Conservation (phyloP, 2,113 vertebrate species). For the Cervus canadensis region DNA sequence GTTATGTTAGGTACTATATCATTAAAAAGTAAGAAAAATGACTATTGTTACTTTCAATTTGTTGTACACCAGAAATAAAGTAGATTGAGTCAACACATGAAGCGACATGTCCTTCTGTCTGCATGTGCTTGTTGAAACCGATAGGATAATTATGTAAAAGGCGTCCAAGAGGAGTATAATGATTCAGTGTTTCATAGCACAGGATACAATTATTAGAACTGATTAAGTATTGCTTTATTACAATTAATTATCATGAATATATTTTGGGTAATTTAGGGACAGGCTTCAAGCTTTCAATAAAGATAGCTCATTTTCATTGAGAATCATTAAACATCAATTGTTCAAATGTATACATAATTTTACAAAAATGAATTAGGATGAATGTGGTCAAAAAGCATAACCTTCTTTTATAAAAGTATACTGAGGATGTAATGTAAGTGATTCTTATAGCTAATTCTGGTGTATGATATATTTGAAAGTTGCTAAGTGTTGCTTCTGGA, state of each 20-base stretch:
- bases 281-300: background rate
- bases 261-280: background rate
- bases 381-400: background rate
- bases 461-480: background rate
- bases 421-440: background rate
- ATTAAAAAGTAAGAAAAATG: constrained; percentile 21
- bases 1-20: background rate
- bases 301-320: background rate
- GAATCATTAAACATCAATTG: background rate
- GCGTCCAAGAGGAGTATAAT: background rate
- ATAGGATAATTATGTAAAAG: constrained; percentile 7
- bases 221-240: background rate
- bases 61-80: background rate
- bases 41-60: background rate
- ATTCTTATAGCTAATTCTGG: background rate
- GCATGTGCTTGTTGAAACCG: constrained; percentile 2
- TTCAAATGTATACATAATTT: background rate
- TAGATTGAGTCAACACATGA: background rate
- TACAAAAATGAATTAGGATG: background rate
- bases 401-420: background rate
- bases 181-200: background rate
- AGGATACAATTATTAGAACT: constrained; percentile 1
- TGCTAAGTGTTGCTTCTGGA: background rate
- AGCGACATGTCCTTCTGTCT: background rate
- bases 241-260: constrained; percentile 19